A percentile compares a stretch with the other conserved stretches of the same genome.
Conservation (phyloP, 2,797 vertebrate species). For the Crenuchus spilurus region DNA sequence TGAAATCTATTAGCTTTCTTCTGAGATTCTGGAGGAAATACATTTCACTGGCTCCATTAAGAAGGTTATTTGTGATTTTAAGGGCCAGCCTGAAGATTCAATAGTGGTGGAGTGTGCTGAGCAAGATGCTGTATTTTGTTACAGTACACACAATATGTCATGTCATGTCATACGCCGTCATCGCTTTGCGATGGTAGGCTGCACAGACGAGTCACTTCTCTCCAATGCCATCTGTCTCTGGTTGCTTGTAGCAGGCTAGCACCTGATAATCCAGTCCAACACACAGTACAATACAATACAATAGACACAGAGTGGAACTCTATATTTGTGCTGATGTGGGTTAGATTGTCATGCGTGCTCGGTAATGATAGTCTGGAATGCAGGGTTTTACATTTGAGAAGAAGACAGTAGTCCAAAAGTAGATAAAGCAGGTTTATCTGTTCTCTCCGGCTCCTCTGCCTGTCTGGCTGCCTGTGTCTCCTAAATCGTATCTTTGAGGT, state of each 20-base stretch:
- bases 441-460: too few species aligned
- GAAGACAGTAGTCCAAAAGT: background rate
- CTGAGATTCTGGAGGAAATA: background rate
- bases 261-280: too few species aligned
- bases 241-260: too few species aligned
- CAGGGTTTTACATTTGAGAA: background rate
- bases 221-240: too few species aligned
- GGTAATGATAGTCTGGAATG: conserved; percentile 9
- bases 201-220: too few species aligned
- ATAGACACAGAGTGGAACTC: background rate
- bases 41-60: background rate
- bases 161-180: too few species aligned
- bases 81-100: background rate
- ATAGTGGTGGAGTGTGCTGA: background rate
- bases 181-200: too few species aligned
- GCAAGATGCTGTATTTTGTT: background rate
- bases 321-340: background rate
- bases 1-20: background rate
- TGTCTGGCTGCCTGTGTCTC: background rate
- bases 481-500: too few species aligned
- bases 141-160: too few species aligned
- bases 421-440: background rate
- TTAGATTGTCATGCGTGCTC: background rate
- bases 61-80: background rate
- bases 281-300: too few species aligned